phyloP scores from a whole-genome alignment of 2,888 invertebrate species.

The Diaprepes abbreviatus region DNA sequence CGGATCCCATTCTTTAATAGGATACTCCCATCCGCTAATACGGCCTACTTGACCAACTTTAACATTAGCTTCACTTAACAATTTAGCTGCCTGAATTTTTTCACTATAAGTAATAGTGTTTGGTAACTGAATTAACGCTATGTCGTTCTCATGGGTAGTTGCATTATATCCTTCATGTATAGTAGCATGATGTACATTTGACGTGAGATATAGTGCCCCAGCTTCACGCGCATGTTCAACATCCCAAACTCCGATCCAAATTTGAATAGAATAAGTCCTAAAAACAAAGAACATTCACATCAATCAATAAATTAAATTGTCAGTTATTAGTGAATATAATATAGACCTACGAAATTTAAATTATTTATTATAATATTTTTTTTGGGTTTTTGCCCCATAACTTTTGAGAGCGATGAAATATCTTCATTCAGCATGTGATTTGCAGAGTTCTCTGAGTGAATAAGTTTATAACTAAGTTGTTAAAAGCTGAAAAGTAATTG shows the following conservation, averaged over 20 bases:
- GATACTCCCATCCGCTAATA: conserved; percentile 21
- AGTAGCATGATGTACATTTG: not conserved
- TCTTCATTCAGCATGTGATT: too few relatives aligned
- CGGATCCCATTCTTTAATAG: conserved; percentile 1
- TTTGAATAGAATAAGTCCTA: not conserved
- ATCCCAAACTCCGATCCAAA: conserved; percentile 17
- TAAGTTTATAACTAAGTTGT: too few relatives aligned
- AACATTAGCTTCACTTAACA: conserved; percentile 7
- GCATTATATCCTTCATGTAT: conserved; percentile 23
- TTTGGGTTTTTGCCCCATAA: too few relatives aligned
- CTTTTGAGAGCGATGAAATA: not conserved
- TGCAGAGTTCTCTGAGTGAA: too few relatives aligned
- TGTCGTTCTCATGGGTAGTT: conserved; percentile 30
- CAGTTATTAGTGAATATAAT: too few relatives aligned
- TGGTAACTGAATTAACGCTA: conserved; percentile 19
- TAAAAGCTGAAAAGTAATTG: too few relatives aligned
- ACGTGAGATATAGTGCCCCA: not conserved
- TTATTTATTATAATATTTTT: too few relatives aligned
- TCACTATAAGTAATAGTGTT: not conserved
- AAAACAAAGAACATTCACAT: not conserved
- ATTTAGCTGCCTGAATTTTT: conserved; percentile 17
- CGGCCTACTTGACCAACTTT: not conserved
- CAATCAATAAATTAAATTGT: too few relatives aligned
- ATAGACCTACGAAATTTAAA: too few relatives aligned
- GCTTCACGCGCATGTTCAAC: not conserved